Conservation (phyloP, 2,888 invertebrate species). For the Leptogaster cylindrica region DNA sequence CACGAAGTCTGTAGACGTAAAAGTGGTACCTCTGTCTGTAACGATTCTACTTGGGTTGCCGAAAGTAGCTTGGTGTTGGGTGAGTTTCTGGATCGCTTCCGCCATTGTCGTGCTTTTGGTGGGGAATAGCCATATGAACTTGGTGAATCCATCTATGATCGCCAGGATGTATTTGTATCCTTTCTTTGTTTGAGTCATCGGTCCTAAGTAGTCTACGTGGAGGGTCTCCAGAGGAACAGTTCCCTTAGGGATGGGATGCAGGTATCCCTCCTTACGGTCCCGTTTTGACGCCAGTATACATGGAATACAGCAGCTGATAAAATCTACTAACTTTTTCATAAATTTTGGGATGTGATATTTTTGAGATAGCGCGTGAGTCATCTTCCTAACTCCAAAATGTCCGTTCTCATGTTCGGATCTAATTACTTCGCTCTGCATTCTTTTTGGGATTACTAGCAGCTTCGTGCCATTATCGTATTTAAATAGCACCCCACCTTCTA, state of each 20-base stretch:
- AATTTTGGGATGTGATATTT: conserved; percentile 52
- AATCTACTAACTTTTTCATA: conserved; percentile 42
- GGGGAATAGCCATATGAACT: conserved; percentile 51
- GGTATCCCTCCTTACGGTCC: conserved; percentile 48
- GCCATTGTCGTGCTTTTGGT: conserved; percentile 26
- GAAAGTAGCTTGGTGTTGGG: conserved; percentile 19
- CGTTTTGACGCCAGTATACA: conserved; percentile 39
- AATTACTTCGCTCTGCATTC: conserved; percentile 49
- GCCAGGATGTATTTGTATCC: conserved; percentile 50
- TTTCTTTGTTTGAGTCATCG: conserved; percentile 52
- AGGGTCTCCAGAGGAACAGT: conserved; percentile 49
- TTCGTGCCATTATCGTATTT: conserved; percentile 19
- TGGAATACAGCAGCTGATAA: conserved; percentile 35
- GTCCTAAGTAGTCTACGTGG: conserved; percentile 48
- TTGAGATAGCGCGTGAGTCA: conserved; percentile 48
- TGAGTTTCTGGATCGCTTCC: conserved; percentile 20
- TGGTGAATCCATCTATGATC: conserved; percentile 47
- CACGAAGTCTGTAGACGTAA: conserved; percentile 37
- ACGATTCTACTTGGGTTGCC: conserved; percentile 31
- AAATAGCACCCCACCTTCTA: conserved; percentile 42
- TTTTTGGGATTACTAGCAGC: conserved; percentile 47
- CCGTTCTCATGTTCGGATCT: conserved; percentile 51
- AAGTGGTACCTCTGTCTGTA: conserved; percentile 36
- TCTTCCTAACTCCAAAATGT: conserved; percentile 53
- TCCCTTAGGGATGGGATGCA: conserved; percentile 51